These are phyloP conservation scores for Girardinus metallicus DNA, from an alignment of 2,797 vertebrate species.

Conservation along the genomic window DNA sequence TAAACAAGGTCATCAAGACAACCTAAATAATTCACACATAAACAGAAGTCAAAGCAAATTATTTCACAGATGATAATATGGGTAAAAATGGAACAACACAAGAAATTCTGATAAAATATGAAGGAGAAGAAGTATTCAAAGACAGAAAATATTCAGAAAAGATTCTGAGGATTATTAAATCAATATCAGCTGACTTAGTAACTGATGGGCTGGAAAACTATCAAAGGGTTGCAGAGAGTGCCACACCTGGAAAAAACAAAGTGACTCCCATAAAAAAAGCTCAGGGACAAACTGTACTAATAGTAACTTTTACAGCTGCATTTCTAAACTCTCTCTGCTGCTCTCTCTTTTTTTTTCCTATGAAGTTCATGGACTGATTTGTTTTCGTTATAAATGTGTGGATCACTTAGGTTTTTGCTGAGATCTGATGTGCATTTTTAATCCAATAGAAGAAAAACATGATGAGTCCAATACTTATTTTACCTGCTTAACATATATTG, in stretches of 20 bases:
- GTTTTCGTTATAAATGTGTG: background rate
- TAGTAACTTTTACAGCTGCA: background rate
- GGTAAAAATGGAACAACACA: background rate
- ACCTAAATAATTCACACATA: background rate
- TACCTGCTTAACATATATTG: background rate
- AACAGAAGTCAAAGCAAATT: background rate
- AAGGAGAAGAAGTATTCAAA: background rate
- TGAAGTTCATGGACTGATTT: background rate
- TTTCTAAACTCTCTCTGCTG: too few relatives aligned
- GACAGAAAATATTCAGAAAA: background rate
- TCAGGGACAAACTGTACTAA: background rate
- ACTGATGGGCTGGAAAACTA: background rate
- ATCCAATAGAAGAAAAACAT: background rate
- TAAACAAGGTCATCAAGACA: background rate
- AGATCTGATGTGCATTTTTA: background rate
- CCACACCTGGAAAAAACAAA: background rate
- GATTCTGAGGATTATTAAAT: background rate
- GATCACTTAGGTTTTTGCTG: background rate
- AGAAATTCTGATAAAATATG: background rate
- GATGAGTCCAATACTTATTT: constrained; percentile 1
- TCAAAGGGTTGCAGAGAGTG: background rate
- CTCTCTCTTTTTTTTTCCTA: background rate
- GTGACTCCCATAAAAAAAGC: background rate
- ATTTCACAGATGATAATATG: background rate
- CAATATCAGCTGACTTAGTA: background rate